A percentile compares a stretch with the other conserved stretches of the same genome.
phyloP scores from a whole-genome alignment of 2,113 vertebrate species.

The Otus sunia region DNA sequence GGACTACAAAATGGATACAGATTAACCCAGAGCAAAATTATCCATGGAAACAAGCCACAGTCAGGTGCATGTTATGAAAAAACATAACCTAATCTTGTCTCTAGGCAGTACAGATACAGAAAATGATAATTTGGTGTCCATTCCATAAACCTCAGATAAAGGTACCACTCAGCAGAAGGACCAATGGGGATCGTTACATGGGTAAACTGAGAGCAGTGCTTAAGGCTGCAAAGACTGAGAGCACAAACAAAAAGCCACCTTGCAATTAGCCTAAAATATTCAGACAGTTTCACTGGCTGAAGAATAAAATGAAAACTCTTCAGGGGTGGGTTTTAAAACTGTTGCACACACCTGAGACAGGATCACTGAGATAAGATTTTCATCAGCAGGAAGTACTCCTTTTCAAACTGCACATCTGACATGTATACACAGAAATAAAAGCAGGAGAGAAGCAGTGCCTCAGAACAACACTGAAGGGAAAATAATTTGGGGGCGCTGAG shows the following conservation, averaged over 20 bases:
- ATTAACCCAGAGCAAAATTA: background rate
- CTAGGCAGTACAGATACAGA: background rate
- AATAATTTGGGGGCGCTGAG: background rate
- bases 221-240: background rate
- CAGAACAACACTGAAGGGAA: background rate
- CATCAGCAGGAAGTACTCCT: background rate
- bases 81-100: background rate
- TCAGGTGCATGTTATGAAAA: background rate
- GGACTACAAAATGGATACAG: background rate
- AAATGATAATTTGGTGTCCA: background rate
- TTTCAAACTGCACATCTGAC: background rate
- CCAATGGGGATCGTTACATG: background rate
- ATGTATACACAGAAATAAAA: background rate
- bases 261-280: background rate
- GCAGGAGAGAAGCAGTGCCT: fast-evolving
- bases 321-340: background rate
- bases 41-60: background rate
- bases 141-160: background rate
- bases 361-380: background rate
- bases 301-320: background rate
- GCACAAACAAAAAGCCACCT: background rate
- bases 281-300: background rate
- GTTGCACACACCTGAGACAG: fast-evolving
- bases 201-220: background rate
- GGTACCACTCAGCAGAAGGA: background rate